Percentiles rank a stretch among this genome's conserved stretches.
Evolutionary conservation across 2,888 invertebrate genomes (phyloP).

Genomic region (Drosophila hamatofila): DNA sequence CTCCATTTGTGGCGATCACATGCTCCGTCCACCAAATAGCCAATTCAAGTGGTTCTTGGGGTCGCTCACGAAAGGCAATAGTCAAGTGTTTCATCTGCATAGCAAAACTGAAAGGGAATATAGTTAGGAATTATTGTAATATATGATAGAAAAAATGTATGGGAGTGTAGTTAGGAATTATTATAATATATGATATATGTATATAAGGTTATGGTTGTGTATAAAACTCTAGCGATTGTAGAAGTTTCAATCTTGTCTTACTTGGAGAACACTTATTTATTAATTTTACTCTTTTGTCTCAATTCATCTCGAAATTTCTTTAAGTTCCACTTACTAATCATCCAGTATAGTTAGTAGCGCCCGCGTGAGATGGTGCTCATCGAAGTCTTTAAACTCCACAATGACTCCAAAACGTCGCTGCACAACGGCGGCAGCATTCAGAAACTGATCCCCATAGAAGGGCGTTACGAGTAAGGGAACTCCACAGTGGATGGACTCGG

Average conservation of each 20-base stretch:
- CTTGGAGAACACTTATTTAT: too few relatives aligned
- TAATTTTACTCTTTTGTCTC: too few relatives aligned
- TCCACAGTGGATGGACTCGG: conserved; percentile 88
- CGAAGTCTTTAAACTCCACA: conserved; percentile 86
- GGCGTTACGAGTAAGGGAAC: conserved; percentile 89
- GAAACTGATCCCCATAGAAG: conserved; percentile 88
- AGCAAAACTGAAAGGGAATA: conserved; percentile 61
- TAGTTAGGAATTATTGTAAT: neutral
- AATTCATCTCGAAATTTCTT: too few relatives aligned
- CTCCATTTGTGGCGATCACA: conserved; percentile 87
- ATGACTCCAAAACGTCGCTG: conserved; percentile 86
- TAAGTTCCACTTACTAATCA: conserved; percentile 40
- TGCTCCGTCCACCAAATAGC: conserved; percentile 89
- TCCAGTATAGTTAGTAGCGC: conserved; percentile 85
- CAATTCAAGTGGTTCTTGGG: conserved; percentile 86
- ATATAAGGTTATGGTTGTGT: too few relatives aligned
- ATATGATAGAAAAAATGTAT: too few relatives aligned
- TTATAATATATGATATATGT: too few relatives aligned
- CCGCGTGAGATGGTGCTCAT: conserved; percentile 85
- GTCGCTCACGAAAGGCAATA: conserved; percentile 86
- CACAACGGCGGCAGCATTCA: conserved; percentile 86
- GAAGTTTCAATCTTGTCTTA: too few relatives aligned
- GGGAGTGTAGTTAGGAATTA: too few relatives aligned
- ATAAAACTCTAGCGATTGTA: neutral
- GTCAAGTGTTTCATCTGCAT: conserved; percentile 85